Base-by-base conservation (phyloP, 1,140 invertebrate genomes). In the Neoseiulus cucumeris region DNA sequence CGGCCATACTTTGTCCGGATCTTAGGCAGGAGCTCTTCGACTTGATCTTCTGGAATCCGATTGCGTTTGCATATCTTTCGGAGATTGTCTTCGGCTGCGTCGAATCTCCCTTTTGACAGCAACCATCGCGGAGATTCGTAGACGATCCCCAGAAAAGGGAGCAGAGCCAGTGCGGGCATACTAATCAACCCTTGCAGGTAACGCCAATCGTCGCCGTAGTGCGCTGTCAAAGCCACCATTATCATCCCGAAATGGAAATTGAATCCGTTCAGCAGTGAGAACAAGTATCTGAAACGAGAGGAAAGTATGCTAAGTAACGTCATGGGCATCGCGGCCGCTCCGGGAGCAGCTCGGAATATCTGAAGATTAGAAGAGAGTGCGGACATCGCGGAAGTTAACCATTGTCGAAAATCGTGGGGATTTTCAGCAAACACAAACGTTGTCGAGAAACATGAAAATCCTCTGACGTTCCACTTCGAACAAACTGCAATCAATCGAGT, bases 21-120 rank as follows among this genome's bases (percentile, higher is more conserved):
- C 51, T 59, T 59, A 59, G 51, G 51, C 51, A 59, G 33, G 51
- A 59, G 51, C 22, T 59, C 17, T 14, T 59, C 51, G 51, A 59
- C 51, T 12, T 20, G 51, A 29, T 59, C 22, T 25, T 25, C 51
- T 33, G 51, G 51, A 59, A 59, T 25, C 12, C 33, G 25, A 33
- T 59, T 59, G 25, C 22, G 33, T 17, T 59, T 33, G 51, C 51
- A 59, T 25, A 59, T 59, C 12, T 59, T 59, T 17, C 22, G 51
- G 51, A 59, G 51, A 25, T 29, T 33, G 14, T 25, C 14, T 17
- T 59, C 51, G 4, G 51, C 51, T 18, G 25, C 51, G 33, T 59
- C 51, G 22, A 33, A 33, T 14, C 51, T 17, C 22, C 51, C 25
- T 33, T 59, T 25, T 12, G 51, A 59, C 25, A 29, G 51, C 17